These are phyloP conservation scores for Spodoptera litura DNA, from an alignment of 1,140 invertebrate species.

Conservation along the genomic window DNA sequence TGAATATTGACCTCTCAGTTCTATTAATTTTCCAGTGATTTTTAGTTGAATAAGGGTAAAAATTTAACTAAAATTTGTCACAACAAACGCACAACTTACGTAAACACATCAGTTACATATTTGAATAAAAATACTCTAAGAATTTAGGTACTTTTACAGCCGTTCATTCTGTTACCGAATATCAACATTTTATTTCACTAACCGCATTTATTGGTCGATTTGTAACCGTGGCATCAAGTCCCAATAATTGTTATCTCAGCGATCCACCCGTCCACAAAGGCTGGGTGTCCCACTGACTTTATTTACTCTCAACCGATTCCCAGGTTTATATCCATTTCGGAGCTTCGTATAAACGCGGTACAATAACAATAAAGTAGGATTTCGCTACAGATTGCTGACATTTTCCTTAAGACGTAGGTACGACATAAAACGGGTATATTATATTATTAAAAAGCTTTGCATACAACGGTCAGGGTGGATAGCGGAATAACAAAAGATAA, in stretches of 20 bases:
- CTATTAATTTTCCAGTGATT: too few relatives aligned
- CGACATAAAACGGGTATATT: slow-evolving; percentile 71
- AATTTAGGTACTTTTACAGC: slow-evolving; percentile 19
- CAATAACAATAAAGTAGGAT: slow-evolving; percentile 85
- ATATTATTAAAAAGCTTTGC: slow-evolving; percentile 84
- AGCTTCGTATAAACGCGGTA: slow-evolving; percentile 81
- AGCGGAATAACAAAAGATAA: slow-evolving; percentile 50
- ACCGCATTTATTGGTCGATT: slow-evolving; percentile 44
- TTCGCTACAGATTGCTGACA: slow-evolving; percentile 83
- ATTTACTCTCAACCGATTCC: slow-evolving; percentile 80
- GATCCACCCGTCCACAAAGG: slow-evolving; percentile 69
- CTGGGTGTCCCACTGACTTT: slow-evolving; percentile 71
- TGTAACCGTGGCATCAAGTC: slow-evolving; percentile 65
- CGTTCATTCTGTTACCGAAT: slow-evolving; percentile 56
- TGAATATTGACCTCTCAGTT: too few relatives aligned
- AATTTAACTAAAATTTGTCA: too few relatives aligned
- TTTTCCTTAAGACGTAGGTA: slow-evolving; percentile 79
- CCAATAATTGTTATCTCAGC: slow-evolving; percentile 79
- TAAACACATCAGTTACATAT: background rate
- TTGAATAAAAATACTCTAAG: slow-evolving; percentile 24
- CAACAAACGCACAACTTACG: too few relatives aligned
- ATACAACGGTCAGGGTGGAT: slow-evolving; percentile 59
- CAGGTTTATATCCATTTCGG: slow-evolving; percentile 80
- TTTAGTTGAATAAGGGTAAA: too few relatives aligned
- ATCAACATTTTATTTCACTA: slow-evolving; percentile 39